These are phyloP conservation scores for Megathymus violae DNA, from an alignment of 1,140 invertebrate genomes.

Conservation along the genomic window DNA sequence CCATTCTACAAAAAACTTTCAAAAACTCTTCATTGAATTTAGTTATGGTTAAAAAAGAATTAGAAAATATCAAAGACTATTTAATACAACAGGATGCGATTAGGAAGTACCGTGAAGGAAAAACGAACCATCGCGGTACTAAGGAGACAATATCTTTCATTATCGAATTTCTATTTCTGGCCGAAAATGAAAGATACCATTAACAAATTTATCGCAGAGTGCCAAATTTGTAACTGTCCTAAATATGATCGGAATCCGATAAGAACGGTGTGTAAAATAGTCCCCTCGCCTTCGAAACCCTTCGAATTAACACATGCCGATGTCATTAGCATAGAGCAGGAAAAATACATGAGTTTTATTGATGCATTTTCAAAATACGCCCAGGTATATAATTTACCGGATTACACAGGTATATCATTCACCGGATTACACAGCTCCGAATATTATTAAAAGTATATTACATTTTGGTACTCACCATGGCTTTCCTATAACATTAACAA, in stretches of 20 bases:
- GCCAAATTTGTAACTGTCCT: not conserved
- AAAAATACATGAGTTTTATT: conserved; percentile 10
- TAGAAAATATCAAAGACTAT: not conserved
- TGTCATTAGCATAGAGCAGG: conserved; percentile 1
- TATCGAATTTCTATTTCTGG: conserved; percentile 17
- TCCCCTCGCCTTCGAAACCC: not conserved
- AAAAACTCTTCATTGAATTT: no score
- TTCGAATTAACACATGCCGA: conserved; percentile 3
- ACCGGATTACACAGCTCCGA: conserved; percentile 6
- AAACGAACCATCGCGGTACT: conserved; percentile 32
- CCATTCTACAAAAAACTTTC: no score
- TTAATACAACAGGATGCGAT: conserved; percentile 20
- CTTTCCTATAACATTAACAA: not conserved
- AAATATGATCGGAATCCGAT: conserved; percentile 11
- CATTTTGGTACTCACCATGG: conserved; percentile 2
- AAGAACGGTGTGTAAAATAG: not conserved
- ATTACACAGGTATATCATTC: conserved; percentile 6
- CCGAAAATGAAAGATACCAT: conserved; percentile 15
- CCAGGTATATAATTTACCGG: conserved; percentile 4
- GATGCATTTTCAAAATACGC: conserved; percentile 12
- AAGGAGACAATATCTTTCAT: conserved; percentile 25
- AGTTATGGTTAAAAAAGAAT: no score
- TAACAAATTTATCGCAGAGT: not conserved
- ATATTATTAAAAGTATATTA: not conserved
- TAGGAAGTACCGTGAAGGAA: conserved; percentile 30